Conservation (phyloP, 1,140 invertebrate genomes). For the Cherax quadricarinatus region DNA sequence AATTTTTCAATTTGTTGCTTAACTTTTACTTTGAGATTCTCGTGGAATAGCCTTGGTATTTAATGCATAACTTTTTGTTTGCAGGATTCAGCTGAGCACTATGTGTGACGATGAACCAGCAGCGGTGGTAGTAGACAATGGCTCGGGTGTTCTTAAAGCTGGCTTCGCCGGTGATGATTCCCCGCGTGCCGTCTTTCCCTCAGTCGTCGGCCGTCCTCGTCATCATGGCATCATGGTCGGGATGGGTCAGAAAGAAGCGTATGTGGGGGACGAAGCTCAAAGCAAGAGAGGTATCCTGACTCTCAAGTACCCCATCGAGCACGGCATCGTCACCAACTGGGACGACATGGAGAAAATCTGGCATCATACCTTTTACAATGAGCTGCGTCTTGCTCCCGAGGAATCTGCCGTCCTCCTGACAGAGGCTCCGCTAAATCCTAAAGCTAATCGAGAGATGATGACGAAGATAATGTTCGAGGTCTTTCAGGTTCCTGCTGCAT, state of each 20-base stretch:
- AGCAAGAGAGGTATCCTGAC: constrained; percentile 94
- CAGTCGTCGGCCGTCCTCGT: constrained; percentile 81
- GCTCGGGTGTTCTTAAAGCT: constrained; percentile 5
- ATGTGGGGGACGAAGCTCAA: constrained; percentile 95
- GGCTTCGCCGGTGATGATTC: constrained; percentile 90
- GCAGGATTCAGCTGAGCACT: not conserved
- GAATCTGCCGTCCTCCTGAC: constrained; percentile 78
- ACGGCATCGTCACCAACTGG: constrained; percentile 97
- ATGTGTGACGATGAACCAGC: not conserved
- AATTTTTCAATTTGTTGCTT: not conserved
- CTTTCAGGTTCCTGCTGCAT: not conserved
- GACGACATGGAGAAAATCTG: constrained; percentile 98
- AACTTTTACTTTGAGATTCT: not conserved
- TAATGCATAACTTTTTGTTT: not conserved
- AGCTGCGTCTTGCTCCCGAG: constrained; percentile 95
- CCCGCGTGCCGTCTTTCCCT: constrained; percentile 94
- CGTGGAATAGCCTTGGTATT: not conserved
- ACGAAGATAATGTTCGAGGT: not conserved
- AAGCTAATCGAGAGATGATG: not conserved
- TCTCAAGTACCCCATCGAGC: constrained; percentile 95
- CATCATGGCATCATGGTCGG: constrained; percentile 92
- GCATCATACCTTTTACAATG: constrained; percentile 97
- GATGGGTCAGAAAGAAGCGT: constrained; percentile 95
- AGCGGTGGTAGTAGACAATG: not conserved
- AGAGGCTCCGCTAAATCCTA: not conserved